These are phyloP conservation scores for Aphelenchoides bicaudatus DNA, from an alignment of 2,888 invertebrate genomes.

Conservation along the genomic window DNA sequence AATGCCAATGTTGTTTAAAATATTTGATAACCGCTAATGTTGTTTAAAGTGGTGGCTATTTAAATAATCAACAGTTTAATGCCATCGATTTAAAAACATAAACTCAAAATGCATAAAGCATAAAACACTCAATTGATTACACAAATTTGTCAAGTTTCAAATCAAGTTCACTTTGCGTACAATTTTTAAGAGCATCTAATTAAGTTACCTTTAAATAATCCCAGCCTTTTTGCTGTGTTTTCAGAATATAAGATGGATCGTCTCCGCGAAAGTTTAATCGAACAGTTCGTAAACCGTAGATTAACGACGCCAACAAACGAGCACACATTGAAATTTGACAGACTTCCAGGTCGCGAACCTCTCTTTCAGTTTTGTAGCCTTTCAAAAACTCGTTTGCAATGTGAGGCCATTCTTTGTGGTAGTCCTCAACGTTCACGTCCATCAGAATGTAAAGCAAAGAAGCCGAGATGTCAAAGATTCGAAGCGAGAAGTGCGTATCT, in stretches of 20 bases:
- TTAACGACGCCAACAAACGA: constrained; percentile 29
- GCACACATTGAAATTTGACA: constrained; percentile 26
- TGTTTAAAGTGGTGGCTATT: too few species aligned
- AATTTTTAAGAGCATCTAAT: not conserved
- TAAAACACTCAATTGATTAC: not conserved
- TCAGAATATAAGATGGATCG: constrained; percentile 31
- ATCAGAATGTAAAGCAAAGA: constrained; percentile 35
- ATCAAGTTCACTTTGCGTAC: not conserved
- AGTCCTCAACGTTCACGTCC: constrained; percentile 13
- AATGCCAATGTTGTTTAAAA: too few species aligned
- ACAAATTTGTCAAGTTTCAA: not conserved
- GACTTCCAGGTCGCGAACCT: not conserved
- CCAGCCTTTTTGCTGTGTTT: constrained; percentile 38
- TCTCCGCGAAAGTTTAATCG: constrained; percentile 33
- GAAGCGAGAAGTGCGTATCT: constrained; percentile 32
- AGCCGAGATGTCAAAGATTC: constrained; percentile 34
- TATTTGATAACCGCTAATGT: too few species aligned
- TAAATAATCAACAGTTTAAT: too few species aligned
- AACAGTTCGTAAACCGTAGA: constrained; percentile 36
- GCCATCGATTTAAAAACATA: too few species aligned
- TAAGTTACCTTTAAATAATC: constrained; percentile 28
- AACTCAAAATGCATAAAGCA: not conserved
- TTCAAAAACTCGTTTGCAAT: constrained; percentile 9
- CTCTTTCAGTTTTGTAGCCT: constrained; percentile 10
- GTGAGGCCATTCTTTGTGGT: constrained; percentile 13